Evolutionary conservation across 2,888 invertebrate genomes (phyloP).

Genomic region (Ochropacha duplaris): DNA sequence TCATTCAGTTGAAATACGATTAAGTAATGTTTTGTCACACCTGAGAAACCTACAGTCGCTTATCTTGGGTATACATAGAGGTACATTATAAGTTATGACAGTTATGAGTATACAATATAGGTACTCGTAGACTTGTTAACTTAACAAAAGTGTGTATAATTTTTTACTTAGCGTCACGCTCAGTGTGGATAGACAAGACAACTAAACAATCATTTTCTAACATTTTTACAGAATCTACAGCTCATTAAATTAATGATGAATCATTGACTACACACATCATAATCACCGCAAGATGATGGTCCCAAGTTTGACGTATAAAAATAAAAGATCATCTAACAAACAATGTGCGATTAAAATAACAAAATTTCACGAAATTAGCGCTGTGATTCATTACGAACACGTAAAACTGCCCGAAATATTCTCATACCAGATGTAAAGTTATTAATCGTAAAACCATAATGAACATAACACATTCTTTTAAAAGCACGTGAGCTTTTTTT

Average conservation of each 20-base stretch:
- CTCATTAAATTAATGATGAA: slow-evolving; percentile 26
- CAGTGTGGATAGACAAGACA: too few relatives aligned
- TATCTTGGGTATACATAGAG: too few relatives aligned
- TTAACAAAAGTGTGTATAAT: too few relatives aligned
- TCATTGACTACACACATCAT: slow-evolving; percentile 27
- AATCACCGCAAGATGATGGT: slow-evolving; percentile 35
- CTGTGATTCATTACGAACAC: slow-evolving; percentile 3
- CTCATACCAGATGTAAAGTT: background rate
- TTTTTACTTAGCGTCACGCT: too few relatives aligned
- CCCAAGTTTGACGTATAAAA: slow-evolving; percentile 30
- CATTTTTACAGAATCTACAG: background rate
- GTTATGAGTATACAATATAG: too few relatives aligned
- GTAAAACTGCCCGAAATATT: background rate
- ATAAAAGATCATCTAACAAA: slow-evolving; percentile 12
- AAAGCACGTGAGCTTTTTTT: background rate
- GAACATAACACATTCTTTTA: background rate
- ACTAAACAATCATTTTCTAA: background rate
- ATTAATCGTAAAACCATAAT: background rate
- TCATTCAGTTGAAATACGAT: too few relatives aligned
- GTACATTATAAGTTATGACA: too few relatives aligned
- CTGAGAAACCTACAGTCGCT: too few relatives aligned
- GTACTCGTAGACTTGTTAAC: too few relatives aligned
- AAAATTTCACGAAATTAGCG: slow-evolving; percentile 3
- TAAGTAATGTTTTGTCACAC: too few relatives aligned
- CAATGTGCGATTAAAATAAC: slow-evolving; percentile 21